Base-by-base conservation (phyloP, 2,113 vertebrate genomes). In the Eubucco bourcierii region DNA sequence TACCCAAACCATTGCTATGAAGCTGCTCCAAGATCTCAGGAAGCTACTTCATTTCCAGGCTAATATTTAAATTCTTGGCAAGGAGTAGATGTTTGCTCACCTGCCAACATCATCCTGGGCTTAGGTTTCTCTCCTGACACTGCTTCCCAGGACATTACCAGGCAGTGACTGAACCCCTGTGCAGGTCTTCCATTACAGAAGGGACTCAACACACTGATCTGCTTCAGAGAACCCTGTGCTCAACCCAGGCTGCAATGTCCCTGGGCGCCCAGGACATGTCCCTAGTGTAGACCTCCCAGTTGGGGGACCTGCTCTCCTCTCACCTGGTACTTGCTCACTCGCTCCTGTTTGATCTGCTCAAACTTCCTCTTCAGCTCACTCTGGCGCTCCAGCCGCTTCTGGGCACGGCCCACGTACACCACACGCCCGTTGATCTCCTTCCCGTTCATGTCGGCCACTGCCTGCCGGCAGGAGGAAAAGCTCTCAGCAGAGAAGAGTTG, bases 351-450 rank as follows among this genome's bases (percentile, higher is more conserved):
- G 84, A 99, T 98, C 95, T 99, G 99, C 88, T 99, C 98, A 74
- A 99, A 99, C 75, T 95, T 98, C 95, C 98, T 98, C 93, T 99
- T 99, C 67, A 99, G 98, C 84, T 99, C 99, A 5, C 97, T 98
- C 96, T 99, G 99, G 20, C 99, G 98, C 93, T 99, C 99, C 63
- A 98, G 79, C 41, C 98, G 97, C 97, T 99, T 99, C 98, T 99
- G 99, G 92, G 99, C 99, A 7, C 99, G 97, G 44, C 99, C 99
- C 23, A 98, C 99, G 0, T 99, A 99, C 37, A 99, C 86, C 61
- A 97, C n/a, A 52, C 98, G 98, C 41, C 99, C 99, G 0, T 98
- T 98, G 90, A 99, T 60, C 81, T 99, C 99, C 95, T 98, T 99
- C 56, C 99, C 99, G 0, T 99, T 99, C 99, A 99, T 99, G 88